phyloP scores from a whole-genome alignment of 2,113 vertebrate species.

The Leptosomus discolor region DNA sequence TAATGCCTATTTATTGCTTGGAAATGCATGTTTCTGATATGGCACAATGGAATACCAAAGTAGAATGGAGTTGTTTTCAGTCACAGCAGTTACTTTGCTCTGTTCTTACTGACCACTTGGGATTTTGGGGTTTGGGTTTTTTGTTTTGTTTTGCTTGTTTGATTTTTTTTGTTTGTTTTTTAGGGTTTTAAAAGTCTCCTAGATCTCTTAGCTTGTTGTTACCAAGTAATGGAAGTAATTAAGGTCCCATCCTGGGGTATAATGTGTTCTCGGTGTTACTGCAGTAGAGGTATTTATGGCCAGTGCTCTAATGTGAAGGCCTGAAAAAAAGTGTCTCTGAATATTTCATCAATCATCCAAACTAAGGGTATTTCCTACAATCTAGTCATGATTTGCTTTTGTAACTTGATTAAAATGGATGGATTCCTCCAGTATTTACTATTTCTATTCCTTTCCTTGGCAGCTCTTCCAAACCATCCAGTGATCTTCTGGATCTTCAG shows the following conservation, averaged over 20 bases:
- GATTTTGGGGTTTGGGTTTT: background rate
- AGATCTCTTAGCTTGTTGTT: background rate
- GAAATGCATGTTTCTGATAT: background rate
- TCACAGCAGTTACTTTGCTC: background rate
- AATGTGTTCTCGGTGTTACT: background rate
- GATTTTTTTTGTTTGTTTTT: background rate
- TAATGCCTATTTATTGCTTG: background rate
- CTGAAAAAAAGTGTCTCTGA: background rate
- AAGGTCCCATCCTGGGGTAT: background rate
- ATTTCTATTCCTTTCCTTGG: background rate
- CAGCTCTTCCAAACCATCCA: conserved; percentile 80
- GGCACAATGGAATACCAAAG: background rate
- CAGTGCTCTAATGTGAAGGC: background rate
- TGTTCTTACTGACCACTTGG: background rate
- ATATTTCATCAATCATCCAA: background rate
- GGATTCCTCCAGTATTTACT: background rate
- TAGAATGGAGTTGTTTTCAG: background rate
- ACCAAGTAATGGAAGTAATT: background rate
- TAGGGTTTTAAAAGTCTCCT: background rate
- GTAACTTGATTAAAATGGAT: background rate
- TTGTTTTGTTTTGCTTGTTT: background rate
- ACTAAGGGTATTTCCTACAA: background rate
- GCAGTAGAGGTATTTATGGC: background rate
- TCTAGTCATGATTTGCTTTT: background rate
- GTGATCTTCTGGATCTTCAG: conserved; percentile 94